Percentiles rank a stretch among this genome's conserved stretches.
These are phyloP conservation scores for Nemotelus pantherinus DNA, from an alignment of 2,888 invertebrate species.

Conservation along the genomic window DNA sequence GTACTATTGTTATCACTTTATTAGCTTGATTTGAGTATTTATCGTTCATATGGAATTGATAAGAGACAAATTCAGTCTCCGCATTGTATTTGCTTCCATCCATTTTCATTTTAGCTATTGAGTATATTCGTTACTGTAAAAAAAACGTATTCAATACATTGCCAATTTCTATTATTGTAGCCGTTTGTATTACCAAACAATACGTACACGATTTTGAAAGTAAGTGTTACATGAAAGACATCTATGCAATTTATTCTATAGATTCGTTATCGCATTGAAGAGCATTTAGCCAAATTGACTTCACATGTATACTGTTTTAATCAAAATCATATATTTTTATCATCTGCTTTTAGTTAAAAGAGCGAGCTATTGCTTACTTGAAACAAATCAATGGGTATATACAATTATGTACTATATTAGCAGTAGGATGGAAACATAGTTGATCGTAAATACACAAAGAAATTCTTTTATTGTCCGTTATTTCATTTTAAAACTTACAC, in stretches of 20 bases:
- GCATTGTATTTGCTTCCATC: too few relatives aligned
- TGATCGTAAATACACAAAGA: not conserved
- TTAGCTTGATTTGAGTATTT: not conserved
- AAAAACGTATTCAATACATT: too few relatives aligned
- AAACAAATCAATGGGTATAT: not conserved
- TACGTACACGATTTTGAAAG: too few relatives aligned
- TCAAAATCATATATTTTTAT: not conserved
- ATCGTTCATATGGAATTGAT: not conserved
- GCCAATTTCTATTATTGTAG: too few relatives aligned
- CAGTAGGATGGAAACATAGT: constrained; percentile 14
- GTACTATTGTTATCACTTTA: not conserved
- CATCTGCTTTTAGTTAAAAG: not conserved
- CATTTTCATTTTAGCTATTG: too few relatives aligned
- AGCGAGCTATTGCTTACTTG: not conserved
- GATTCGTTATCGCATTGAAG: too few relatives aligned
- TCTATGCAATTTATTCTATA: too few relatives aligned
- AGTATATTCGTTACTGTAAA: too few relatives aligned
- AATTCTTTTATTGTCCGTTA: constrained; percentile 3
- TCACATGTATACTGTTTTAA: not conserved
- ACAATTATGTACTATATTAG: constrained; percentile 19
- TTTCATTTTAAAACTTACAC: too few relatives aligned
- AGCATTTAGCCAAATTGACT: too few relatives aligned
- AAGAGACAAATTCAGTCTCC: not conserved
- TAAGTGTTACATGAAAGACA: too few relatives aligned
- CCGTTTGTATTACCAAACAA: too few relatives aligned